Percentiles rank a stretch among this genome's conserved stretches.
Conservation (phyloP, 2,797 vertebrate species). For the Tapera naevia region DNA sequence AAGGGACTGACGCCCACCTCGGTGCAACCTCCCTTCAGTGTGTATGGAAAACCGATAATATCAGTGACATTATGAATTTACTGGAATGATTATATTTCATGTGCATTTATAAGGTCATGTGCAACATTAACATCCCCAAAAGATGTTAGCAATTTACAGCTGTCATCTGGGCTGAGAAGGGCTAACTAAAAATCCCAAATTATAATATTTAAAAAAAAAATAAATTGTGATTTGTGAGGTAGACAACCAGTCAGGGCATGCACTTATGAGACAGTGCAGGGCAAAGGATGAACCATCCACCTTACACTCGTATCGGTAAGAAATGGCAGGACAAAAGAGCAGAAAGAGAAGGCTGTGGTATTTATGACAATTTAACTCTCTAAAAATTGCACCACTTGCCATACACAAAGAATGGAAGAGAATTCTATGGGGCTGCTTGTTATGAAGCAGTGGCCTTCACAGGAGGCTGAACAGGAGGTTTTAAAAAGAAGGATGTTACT, state of each 20-base stretch:
- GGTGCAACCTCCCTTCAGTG: too few relatives aligned
- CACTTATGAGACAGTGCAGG: not conserved
- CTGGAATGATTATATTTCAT: not conserved
- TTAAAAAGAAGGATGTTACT: not conserved
- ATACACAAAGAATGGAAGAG: not conserved
- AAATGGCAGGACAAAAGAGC: not conserved
- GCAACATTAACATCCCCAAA: not conserved
- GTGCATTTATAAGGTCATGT: not conserved
- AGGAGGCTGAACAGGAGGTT: not conserved
- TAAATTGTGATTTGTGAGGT: not conserved
- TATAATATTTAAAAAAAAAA: not conserved
- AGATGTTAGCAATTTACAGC: not conserved
- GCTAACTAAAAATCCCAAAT: not conserved
- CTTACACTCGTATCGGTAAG: not conserved
- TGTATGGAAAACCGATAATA: not conserved
- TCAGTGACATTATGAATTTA: not conserved
- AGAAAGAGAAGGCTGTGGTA: not conserved
- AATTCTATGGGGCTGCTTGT: not conserved
- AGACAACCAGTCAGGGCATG: not conserved
- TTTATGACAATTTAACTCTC: not conserved
- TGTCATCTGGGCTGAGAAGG: not conserved
- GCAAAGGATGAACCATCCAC: not conserved
- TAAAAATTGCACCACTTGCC: not conserved
- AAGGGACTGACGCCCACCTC: too few relatives aligned
- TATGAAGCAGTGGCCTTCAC: not conserved